phyloP scores from a whole-genome alignment of 1,140 invertebrate species.

The Neodiprion lecontei region DNA sequence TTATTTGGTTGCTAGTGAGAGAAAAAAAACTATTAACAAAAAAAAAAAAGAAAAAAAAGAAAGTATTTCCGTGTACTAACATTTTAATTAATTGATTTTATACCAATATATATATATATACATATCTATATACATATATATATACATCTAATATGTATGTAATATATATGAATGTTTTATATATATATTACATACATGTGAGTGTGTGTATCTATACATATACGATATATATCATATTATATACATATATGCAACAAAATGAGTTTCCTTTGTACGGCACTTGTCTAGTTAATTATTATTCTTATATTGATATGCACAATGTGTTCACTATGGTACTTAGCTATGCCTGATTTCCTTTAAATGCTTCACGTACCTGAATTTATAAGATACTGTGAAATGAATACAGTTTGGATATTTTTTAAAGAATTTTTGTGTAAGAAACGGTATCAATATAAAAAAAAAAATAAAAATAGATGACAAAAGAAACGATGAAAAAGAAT shows the following conservation, averaged over 20 bases:
- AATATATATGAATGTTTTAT: neutral
- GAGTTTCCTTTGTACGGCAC: constrained; percentile 74
- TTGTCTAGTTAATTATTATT: constrained; percentile 69
- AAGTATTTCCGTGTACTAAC: too few species aligned
- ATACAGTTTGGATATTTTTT: constrained; percentile 33
- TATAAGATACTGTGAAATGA: constrained; percentile 32
- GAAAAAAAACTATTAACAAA: too few species aligned
- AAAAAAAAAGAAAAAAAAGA: too few species aligned
- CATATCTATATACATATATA: neutral
- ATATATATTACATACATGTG: constrained; percentile 21
- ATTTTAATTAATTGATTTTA: neutral
- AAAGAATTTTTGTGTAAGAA: constrained; percentile 30
- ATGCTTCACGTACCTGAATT: constrained; percentile 62
- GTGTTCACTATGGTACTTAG: constrained; percentile 63
- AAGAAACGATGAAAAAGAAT: constrained; percentile 28
- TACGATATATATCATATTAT: constrained; percentile 42
- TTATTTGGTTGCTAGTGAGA: constrained; percentile 47
- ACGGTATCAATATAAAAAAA: constrained; percentile 29
- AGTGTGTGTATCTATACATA: constrained; percentile 50
- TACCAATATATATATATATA: neutral
- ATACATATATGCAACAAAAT: constrained; percentile 60
- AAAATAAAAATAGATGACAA: constrained; percentile 30
- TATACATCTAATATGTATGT: neutral
- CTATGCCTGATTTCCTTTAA: constrained; percentile 63
- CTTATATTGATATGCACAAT: constrained; percentile 63